Base-by-base conservation (phyloP, 2,797 vertebrate species). In the Brachyalestes nurse region DNA sequence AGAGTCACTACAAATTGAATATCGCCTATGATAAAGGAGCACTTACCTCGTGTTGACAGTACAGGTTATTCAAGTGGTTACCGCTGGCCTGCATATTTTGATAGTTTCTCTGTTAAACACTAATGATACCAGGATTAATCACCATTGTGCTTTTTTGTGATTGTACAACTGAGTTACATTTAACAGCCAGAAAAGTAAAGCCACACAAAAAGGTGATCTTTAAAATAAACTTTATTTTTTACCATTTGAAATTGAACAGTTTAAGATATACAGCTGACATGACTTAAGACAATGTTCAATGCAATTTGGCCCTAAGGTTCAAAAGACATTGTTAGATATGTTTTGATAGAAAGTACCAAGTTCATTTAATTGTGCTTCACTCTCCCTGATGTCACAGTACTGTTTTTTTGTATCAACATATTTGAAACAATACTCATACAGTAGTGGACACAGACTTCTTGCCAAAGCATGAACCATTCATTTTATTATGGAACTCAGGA, bases 141-240 rank as follows among this genome's bases (percentile, higher is more conserved):
- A 12, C 10, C 13, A 62, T 4, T 28, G 58, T 25, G 13, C 12
- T 62, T 16, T 16, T 62, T 28, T 61, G 55, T 9, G 2, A 16
- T 16, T 62, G 12, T 13, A 25, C 17, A 21, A 55, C 7, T 4
- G 21, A 61, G 45, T 21, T 21, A 13, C 55, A 71, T 25, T 8
- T 34, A 75, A 73, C n/a, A 72, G 45, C 23, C 14, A 65, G 23
- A 72, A 28, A 55, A 62, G 5, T 51, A 77, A 40, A 16, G 6
- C 6, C 71, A 82, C 19, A 69, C 62, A 72, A 70, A 19, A 77
- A 65, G 1, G 49, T 93, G 93, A 94, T 93, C 92, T 95, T 95
- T 95, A 95, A 95, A 95, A 95, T 95, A 95, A 89, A 95, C 93
- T 95, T 95, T 95, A 95, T 95, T 82, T 74, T 74, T 95, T 92